Evolutionary conservation across 92 coral and sea anemone genomes (phyloP).

Genomic region (Palythoa grandiflora): DNA sequence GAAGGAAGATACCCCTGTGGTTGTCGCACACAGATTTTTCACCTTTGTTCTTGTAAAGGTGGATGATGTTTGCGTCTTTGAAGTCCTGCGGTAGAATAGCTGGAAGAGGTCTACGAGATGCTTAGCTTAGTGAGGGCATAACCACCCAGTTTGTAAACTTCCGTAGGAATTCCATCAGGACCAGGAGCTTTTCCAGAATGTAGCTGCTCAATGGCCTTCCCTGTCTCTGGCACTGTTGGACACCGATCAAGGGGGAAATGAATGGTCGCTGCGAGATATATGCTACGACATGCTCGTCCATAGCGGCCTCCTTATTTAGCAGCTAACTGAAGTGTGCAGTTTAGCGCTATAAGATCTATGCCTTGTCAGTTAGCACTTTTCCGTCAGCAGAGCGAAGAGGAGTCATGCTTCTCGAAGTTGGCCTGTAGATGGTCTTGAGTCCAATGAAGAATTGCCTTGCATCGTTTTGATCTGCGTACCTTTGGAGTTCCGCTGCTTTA

Average conservation of each 20-base stretch:
- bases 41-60: neutral
- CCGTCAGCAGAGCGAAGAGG: neutral
- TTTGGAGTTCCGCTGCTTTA: neutral
- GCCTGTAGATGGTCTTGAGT: too few relatives aligned
- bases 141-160: neutral
- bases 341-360: neutral
- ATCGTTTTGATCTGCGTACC: neutral
- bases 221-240: too few relatives aligned
- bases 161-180: neutral
- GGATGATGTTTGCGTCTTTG: neutral
- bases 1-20: conserved; percentile 20
- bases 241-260: too few relatives aligned
- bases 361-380: neutral
- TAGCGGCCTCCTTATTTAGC: neutral
- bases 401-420: neutral
- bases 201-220: neutral
- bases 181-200: neutral
- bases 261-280: too few relatives aligned
- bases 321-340: neutral
- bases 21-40: neutral
- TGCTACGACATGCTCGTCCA: too few relatives aligned
- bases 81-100: neutral
- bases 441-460: too few relatives aligned
- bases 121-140: neutral
- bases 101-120: neutral